Evolutionary conservation across 1,140 invertebrate genomes (phyloP), one percentile per base, ranked within the genome.

Genomic region (Condylostylus longicornis): DNA sequence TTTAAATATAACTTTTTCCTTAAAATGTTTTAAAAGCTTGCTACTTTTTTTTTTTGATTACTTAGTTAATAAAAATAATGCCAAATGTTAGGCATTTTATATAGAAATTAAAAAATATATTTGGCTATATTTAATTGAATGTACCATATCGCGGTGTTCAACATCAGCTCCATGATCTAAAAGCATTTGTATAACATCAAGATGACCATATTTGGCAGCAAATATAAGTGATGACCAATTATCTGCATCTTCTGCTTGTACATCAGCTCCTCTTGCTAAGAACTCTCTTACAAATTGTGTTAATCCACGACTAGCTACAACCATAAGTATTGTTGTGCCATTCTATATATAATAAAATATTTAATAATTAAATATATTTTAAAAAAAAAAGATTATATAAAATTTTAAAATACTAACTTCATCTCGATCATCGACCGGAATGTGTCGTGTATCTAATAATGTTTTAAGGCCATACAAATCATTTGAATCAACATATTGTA

Each of bases 121-220:
- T 31, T 13, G 30, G 6, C 12, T 23, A n/a, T 12, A 23, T 3
- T 4, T 8, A n/a, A 7, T 31, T 5, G 1, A 12, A 53, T 61
- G 65, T 64, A 91, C 90, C 74, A 91, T 81, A 61, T 98, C 93
- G 46, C 82, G 75, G 45, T 94, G 84, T 52, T 98, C 88, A 31
- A 96, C 72, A 29, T 74, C 63, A 2, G 87, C 88, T 18, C 82
- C 82, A 60, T 85, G 78, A 44, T 95, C 87, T 5, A 97, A 54
- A 7, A 98, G 63, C 48, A 89, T 74, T 34, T 75, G 64, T 17
- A 84, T 83, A 31, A 94, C 74, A 41, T 88, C 77, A 14, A 76
- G 65, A 60, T 88, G 75, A 0, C 93, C 93, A 53, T 86, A 82
- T 50, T 90, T 90, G 0, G 90, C 73, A 9, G 91, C 89, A 62